These are phyloP conservation scores for Lycodopsis pacificus DNA, from an alignment of 2,797 vertebrate species.

Conservation along the genomic window DNA sequence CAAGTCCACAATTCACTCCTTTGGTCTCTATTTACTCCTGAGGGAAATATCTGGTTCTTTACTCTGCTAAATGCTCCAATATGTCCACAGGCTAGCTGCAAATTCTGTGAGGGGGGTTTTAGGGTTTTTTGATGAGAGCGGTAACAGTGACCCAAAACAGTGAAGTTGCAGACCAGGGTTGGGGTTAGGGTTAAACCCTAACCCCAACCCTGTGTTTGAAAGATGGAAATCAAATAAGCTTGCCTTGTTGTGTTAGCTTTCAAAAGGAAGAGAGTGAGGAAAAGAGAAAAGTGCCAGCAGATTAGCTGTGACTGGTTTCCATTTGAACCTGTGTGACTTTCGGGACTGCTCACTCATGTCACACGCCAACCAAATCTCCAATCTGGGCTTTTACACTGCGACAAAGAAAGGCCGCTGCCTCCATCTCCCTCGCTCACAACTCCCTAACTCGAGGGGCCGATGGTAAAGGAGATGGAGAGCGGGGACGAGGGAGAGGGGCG, in stretches of 20 bases:
- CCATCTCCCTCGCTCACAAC: slow-evolving; percentile 40
- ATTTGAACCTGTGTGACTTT: slow-evolving; percentile 62
- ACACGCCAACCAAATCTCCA: slow-evolving; percentile 60
- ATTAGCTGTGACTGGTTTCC: slow-evolving; percentile 58
- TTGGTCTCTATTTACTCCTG: neutral
- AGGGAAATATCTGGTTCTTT: slow-evolving; percentile 8
- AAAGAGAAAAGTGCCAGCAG: slow-evolving; percentile 36
- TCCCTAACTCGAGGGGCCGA: slow-evolving; percentile 48
- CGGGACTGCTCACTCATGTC: slow-evolving; percentile 54
- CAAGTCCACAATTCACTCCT: neutral
- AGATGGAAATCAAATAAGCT: slow-evolving; percentile 9
- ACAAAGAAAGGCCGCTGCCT: slow-evolving; percentile 59
- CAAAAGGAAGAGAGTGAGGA: neutral
- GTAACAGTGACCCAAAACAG: neutral
- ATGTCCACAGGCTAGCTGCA: neutral
- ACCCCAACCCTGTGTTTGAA: neutral
- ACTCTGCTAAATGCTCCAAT: neutral
- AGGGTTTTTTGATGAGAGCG: neutral
- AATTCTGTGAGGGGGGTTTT: neutral
- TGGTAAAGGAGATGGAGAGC: slow-evolving; percentile 65
- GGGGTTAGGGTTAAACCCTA: too few relatives aligned
- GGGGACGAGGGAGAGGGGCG: slow-evolving; percentile 20
- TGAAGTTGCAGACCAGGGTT: neutral
- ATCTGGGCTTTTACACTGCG: slow-evolving; percentile 68
- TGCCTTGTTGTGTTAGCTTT: neutral